These are phyloP conservation scores for Garrulus glandarius DNA, from an alignment of 2,797 vertebrate genomes.

Conservation along the genomic window DNA sequence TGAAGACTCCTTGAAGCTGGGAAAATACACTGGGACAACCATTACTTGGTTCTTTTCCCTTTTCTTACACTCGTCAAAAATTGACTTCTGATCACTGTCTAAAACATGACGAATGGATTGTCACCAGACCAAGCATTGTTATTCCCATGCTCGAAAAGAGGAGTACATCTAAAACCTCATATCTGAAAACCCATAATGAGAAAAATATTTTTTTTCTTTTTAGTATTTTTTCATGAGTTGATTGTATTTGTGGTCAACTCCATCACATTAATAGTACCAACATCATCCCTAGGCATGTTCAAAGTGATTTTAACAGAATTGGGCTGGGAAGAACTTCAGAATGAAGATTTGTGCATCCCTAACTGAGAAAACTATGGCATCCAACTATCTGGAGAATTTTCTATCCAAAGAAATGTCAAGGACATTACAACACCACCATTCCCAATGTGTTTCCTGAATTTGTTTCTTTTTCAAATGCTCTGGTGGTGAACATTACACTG, in stretches of 20 bases:
- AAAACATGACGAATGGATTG: background rate
- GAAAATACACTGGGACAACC: background rate
- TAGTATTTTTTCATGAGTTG: background rate
- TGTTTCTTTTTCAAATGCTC: background rate
- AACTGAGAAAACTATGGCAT: background rate
- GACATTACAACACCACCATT: background rate
- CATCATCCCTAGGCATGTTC: background rate
- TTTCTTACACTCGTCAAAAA: background rate
- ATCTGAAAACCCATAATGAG: background rate
- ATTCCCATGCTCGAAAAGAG: background rate
- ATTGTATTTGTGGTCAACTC: background rate
- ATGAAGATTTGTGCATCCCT: background rate
- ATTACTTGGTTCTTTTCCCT: background rate
- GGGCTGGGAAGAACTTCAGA: background rate
- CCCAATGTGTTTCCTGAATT: background rate
- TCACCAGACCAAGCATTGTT: background rate
- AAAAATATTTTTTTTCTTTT: background rate
- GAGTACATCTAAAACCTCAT: fast-evolving
- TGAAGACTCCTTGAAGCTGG: background rate
- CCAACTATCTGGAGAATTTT: background rate
- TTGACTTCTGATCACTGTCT: background rate
- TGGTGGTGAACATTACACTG: background rate
- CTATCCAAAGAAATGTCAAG: background rate
- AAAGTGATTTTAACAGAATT: background rate
- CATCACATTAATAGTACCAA: background rate